phyloP scores from a whole-genome alignment of 2,888 invertebrate species.

The Hydriomena furcata region DNA sequence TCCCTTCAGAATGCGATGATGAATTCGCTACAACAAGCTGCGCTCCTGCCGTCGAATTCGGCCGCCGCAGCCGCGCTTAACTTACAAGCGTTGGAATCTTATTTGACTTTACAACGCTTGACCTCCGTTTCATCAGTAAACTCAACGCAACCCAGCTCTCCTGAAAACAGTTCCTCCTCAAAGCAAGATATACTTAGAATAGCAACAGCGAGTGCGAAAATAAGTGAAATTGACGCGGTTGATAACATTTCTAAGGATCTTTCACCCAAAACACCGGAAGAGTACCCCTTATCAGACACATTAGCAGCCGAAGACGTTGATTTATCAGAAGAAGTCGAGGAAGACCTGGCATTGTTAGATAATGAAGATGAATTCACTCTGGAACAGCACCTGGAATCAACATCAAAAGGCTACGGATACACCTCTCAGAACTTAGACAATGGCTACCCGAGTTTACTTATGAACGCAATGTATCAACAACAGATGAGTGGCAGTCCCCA shows the following conservation, averaged over 20 bases:
- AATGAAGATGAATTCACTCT: constrained; percentile 88
- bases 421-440: constrained; percentile 85
- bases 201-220: constrained; percentile 82
- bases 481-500: constrained; percentile 78
- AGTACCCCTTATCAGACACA: constrained; percentile 76
- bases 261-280: constrained; percentile 77
- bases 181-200: constrained; percentile 88
- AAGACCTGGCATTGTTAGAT: constrained; percentile 89
- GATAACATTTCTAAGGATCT: constrained; percentile 66
- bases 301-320: constrained; percentile 86
- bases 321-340: constrained; percentile 88
- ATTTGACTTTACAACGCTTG: constrained; percentile 91
- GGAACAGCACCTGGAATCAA: constrained; percentile 79
- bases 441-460: constrained; percentile 87
- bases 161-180: constrained; percentile 68
- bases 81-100: constrained; percentile 93
- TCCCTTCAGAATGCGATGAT: constrained; percentile 93
- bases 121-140: constrained; percentile 86
- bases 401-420: constrained; percentile 70
- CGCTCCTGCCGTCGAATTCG: constrained; percentile 91
- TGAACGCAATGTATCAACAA: constrained; percentile 87
- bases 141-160: constrained; percentile 57
- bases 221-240: constrained; percentile 70
- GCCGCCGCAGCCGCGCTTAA: constrained; percentile 93
- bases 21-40: constrained; percentile 92